Conservation (phyloP, 2,113 vertebrate species). For the Marmota monax region DNA sequence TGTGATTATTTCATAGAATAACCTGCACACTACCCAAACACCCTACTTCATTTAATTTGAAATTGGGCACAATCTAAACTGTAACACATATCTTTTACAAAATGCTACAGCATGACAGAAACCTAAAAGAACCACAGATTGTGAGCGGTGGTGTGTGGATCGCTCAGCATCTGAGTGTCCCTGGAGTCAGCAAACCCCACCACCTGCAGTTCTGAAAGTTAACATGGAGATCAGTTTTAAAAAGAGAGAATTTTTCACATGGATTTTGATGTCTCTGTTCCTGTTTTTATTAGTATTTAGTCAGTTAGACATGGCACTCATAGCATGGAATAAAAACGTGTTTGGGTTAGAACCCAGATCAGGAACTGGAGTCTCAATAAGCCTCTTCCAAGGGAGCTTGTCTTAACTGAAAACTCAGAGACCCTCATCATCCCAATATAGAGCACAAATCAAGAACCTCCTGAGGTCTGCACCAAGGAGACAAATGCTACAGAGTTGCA, state of each 20-base stretch:
- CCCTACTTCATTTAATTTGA: constrained; percentile 55
- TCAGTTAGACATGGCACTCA: not conserved
- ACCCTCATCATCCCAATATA: not conserved
- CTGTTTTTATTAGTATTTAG: not conserved
- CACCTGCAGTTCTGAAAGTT: not conserved
- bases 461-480: not conserved
- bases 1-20: constrained; percentile 52
- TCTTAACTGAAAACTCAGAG: not conserved
- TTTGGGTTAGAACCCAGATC: not conserved
- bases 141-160: not conserved
- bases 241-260: not conserved
- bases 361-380: not conserved
- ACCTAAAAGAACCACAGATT: not conserved
- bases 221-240: not conserved
- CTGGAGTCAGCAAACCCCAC: not conserved
- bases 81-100: not conserved
- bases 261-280: not conserved
- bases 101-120: not conserved
- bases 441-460: not conserved
- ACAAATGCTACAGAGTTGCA: not conserved
- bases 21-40: not conserved
- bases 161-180: not conserved
- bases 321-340: not conserved
- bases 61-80: not conserved
- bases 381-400: not conserved